A percentile compares a stretch with the other conserved stretches of the same genome.
Evolutionary conservation across 2,797 vertebrate genomes (phyloP).

Genomic region (Sarcophilus harrisii): DNA sequence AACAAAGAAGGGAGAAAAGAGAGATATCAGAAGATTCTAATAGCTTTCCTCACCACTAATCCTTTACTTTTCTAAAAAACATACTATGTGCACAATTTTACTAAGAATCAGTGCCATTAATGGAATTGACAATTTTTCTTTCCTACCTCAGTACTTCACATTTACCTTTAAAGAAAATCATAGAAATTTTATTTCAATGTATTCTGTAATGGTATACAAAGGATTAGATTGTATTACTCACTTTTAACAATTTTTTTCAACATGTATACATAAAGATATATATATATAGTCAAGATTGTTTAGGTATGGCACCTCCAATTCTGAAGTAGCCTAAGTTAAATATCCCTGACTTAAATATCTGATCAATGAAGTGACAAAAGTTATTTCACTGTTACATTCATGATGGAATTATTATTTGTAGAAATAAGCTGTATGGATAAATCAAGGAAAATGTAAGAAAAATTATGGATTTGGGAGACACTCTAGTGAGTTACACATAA

Average conservation of each 20-base stretch:
- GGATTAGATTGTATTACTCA: not conserved
- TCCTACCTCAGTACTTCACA: not conserved
- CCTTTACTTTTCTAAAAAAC: not conserved
- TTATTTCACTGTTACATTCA: too few relatives aligned
- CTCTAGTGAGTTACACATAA: too few relatives aligned
- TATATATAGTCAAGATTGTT: too few relatives aligned
- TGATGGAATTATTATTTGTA: too few relatives aligned
- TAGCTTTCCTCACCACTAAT: not conserved
- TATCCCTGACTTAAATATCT: too few relatives aligned
- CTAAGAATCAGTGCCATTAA: not conserved
- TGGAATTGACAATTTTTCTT: not conserved
- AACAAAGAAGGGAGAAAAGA: rapidly evolving
- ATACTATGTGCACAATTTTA: not conserved
- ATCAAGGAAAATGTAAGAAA: too few relatives aligned
- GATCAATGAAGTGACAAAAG: too few relatives aligned
- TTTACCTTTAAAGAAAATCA: not conserved
- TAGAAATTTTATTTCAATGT: not conserved
- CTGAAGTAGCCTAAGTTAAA: too few relatives aligned
- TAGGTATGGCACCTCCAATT: too few relatives aligned
- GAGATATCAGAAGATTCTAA: not conserved
- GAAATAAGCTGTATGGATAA: too few relatives aligned
- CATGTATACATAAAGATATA: too few relatives aligned
- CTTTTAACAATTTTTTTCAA: not conserved
- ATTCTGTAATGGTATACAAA: not conserved
- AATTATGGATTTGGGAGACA: too few relatives aligned